Conservation (phyloP, 2,888 invertebrate genomes). For the Catocala nupta region DNA sequence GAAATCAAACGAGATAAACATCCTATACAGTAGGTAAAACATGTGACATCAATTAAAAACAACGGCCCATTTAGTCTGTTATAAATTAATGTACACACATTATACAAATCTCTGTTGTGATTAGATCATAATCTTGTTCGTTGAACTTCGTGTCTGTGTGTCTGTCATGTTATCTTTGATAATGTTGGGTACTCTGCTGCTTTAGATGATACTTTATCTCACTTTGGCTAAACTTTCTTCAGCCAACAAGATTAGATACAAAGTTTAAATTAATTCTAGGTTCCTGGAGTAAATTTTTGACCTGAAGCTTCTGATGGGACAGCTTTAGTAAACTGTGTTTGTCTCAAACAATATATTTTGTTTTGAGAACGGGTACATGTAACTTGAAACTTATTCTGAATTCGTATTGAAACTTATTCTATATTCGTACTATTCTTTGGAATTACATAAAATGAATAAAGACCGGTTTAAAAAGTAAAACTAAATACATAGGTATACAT, state of each 20-base stretch:
- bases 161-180: conserved; percentile 67
- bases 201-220: conserved; percentile 82
- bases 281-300: conserved; percentile 71
- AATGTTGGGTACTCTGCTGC: conserved; percentile 67
- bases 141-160: conserved; percentile 46
- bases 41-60: neutral
- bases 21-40: too few relatives aligned
- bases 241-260: conserved; percentile 83
- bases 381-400: neutral
- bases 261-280: conserved; percentile 85
- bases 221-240: conserved; percentile 77
- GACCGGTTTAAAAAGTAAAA: too few relatives aligned
- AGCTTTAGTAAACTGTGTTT: conserved; percentile 23
- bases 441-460: too few relatives aligned
- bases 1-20: too few relatives aligned
- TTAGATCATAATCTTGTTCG: conserved; percentile 37
- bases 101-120: conserved; percentile 25
- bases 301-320: conserved; percentile 64
- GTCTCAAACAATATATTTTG: neutral
- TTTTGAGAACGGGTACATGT: neutral
- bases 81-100: conserved; percentile 14
- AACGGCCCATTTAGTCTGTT: neutral
- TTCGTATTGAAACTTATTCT: too few relatives aligned
- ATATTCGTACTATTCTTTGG: too few relatives aligned
- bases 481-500: too few relatives aligned